These are phyloP conservation scores for Euproctis similis DNA, from an alignment of 2,888 invertebrate genomes.

Conservation along the genomic window DNA sequence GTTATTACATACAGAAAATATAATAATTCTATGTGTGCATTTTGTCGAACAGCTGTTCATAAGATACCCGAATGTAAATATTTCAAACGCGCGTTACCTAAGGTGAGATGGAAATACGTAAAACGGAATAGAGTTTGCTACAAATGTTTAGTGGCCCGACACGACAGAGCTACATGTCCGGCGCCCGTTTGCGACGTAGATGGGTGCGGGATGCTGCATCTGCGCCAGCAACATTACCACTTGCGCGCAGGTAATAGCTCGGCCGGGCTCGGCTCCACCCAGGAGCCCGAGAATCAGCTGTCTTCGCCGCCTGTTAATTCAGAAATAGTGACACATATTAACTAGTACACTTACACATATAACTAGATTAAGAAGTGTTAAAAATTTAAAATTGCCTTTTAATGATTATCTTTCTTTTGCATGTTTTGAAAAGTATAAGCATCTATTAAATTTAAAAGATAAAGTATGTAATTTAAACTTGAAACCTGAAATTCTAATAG, in stretches of 20 bases:
- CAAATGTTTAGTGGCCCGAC: slow-evolving; percentile 14
- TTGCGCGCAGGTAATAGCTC: neutral
- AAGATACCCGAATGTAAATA: neutral
- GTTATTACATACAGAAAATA: too few species aligned
- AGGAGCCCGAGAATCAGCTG: neutral
- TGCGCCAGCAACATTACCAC: slow-evolving; percentile 3
- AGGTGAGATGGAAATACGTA: neutral
- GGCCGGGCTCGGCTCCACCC: neutral
- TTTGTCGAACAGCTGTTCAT: neutral
- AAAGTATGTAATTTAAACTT: neutral
- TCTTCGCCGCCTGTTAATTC: neutral
- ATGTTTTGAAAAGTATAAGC: neutral
- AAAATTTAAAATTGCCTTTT: neutral
- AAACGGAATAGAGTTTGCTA: slow-evolving; percentile 9
- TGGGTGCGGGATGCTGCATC: slow-evolving; percentile 5
- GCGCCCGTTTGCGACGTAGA: slow-evolving; percentile 16
- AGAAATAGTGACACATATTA: neutral
- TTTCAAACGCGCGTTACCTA: neutral
- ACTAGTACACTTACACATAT: neutral
- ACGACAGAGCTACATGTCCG: slow-evolving; percentile 11
- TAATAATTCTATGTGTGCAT: neutral
- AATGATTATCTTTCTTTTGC: neutral
- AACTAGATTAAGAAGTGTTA: neutral
- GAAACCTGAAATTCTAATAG: slow-evolving; percentile 23
- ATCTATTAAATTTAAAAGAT: neutral